phyloP scores from a whole-genome alignment of 2,113 vertebrate species.

The Furnarius figulus region DNA sequence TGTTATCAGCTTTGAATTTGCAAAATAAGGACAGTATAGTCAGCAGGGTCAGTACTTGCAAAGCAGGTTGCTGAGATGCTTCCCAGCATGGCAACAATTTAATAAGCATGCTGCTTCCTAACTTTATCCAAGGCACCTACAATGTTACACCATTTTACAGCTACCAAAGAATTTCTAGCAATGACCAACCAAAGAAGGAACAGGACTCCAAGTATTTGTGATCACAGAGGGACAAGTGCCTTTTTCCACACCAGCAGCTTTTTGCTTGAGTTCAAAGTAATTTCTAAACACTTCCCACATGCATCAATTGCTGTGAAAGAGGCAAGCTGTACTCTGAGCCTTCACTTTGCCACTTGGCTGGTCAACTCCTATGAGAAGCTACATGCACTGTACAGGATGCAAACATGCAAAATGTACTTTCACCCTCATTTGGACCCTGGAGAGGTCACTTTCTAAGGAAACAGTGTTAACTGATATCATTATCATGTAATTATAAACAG shows the following conservation, averaged over 20 bases:
- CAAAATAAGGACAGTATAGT: not conserved
- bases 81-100: not conserved
- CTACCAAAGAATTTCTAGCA: not conserved
- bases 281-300: not conserved
- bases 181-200: not conserved
- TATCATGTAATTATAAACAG: not conserved
- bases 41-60: not conserved
- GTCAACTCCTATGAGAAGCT: not conserved
- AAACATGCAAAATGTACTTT: slow-evolving; percentile 18
- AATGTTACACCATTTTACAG: not conserved
- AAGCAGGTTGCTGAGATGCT: not conserved
- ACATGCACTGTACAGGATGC: slow-evolving; percentile 1
- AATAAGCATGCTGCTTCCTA: not conserved
- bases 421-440: not conserved
- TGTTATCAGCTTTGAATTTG: not conserved
- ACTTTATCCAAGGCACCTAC: not conserved
- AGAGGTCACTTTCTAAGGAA: slow-evolving; percentile 28
- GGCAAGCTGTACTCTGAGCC: not conserved
- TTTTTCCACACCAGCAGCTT: not conserved
- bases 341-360: not conserved
- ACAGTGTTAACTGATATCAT: not conserved
- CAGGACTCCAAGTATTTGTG: not conserved
- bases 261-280: not conserved
- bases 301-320: not conserved
- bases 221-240: not conserved